Conservation (phyloP, 2,888 invertebrate genomes). For the Unio pictorum region DNA sequence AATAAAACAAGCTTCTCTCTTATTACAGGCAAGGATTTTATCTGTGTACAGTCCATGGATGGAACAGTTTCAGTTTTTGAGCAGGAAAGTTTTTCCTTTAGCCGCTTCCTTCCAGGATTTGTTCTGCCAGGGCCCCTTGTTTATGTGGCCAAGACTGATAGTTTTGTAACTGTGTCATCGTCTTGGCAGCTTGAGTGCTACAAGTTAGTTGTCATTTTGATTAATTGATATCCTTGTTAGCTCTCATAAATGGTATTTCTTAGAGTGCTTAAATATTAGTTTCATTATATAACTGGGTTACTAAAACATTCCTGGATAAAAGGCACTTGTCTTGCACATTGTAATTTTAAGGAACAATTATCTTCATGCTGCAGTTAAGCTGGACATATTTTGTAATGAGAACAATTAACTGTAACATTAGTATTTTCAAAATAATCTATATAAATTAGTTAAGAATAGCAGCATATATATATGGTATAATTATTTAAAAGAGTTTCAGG, state of each 20-base stretch:
- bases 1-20: background rate
- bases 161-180: slow-evolving; percentile 86
- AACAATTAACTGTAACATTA: no score
- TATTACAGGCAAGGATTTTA: slow-evolving; percentile 80
- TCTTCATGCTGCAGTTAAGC: no score
- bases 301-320: no score
- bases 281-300: no score
- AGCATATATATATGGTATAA: no score
- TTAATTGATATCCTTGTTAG: background rate
- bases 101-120: slow-evolving; percentile 84
- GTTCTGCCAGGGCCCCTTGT: slow-evolving; percentile 88
- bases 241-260: background rate
- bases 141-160: slow-evolving; percentile 86
- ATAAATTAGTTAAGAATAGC: no score
- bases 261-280: no score
- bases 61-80: slow-evolving; percentile 92
- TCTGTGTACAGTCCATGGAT: slow-evolving; percentile 92
- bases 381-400: no score
- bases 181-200: slow-evolving; percentile 89
- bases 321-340: no score
- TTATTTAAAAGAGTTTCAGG: no score
- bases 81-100: slow-evolving; percentile 90
- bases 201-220: slow-evolving; percentile 76
- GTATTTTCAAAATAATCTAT: no score
- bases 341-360: no score